These are phyloP conservation scores for Molanna angustata DNA, from an alignment of 2,888 invertebrate genomes.

Conservation along the genomic window DNA sequence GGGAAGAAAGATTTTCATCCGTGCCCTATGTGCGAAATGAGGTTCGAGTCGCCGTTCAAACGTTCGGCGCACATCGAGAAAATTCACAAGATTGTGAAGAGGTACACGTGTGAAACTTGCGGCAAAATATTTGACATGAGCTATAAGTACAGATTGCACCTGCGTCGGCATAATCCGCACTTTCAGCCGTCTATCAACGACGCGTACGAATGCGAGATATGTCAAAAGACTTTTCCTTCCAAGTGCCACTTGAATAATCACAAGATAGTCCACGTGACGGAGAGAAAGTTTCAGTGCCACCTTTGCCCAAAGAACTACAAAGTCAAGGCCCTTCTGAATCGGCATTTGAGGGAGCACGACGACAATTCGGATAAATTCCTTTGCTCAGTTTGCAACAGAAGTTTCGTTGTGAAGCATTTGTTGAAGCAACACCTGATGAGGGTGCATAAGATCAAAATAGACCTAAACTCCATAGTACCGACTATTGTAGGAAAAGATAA, in stretches of 20 bases:
- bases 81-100: background rate
- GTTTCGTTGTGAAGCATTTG: background rate
- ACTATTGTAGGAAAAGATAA: background rate
- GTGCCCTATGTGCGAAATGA: background rate
- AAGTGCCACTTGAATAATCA: background rate
- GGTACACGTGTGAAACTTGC: background rate
- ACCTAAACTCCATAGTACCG: background rate
- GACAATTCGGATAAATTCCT: background rate
- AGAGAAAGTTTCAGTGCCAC: background rate
- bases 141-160: background rate
- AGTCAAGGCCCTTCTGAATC: background rate
- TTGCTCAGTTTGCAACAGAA: background rate
- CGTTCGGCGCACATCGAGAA: background rate
- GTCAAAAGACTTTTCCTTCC: background rate
- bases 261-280: background rate
- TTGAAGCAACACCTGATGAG: background rate
- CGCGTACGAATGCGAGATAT: background rate
- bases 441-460: background rate
- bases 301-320: background rate
- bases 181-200: background rate
- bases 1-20: background rate
- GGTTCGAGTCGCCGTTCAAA: background rate
- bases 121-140: background rate
- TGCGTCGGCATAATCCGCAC: background rate
- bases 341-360: background rate